Conservation (phyloP, 2,113 vertebrate species). For the Pimephales promelas region DNA sequence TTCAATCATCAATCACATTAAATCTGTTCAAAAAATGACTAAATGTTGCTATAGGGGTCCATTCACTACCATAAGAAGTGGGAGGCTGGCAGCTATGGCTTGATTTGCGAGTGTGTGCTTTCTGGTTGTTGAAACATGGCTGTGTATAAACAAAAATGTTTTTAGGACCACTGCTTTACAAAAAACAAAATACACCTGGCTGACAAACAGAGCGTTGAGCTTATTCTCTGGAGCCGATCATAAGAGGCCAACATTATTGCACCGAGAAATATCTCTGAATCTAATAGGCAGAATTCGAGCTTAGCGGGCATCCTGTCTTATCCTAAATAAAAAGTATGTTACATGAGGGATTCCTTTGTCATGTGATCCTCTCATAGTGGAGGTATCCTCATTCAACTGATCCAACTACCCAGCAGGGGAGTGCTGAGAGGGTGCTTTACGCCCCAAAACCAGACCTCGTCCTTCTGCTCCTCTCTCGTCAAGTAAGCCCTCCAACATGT, state of each 20-base stretch:
- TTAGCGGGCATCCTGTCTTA: background rate
- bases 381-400: constrained; percentile 29
- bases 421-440: constrained; percentile 22
- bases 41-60: constrained; percentile 24
- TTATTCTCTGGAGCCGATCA: background rate
- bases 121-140: constrained; percentile 30
- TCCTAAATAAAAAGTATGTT: constrained; percentile 2
- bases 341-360: constrained; percentile 37
- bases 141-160: constrained; percentile 41
- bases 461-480: constrained; percentile 36
- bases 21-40: constrained; percentile 29
- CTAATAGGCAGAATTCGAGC: background rate
- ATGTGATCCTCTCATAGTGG: constrained; percentile 37
- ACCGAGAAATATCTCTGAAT: background rate
- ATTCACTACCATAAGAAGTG: constrained; percentile 30
- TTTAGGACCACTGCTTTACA: constrained; percentile 4
- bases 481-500: constrained; percentile 27
- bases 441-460: constrained; percentile 24
- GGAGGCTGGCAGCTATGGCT: constrained; percentile 8
- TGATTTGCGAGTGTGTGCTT: constrained; percentile 2
- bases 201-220: background rate
- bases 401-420: constrained; percentile 17
- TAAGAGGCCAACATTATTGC: background rate
- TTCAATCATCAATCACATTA: constrained; percentile 28
- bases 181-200: background rate